Percentiles rank a stretch among this genome's conserved stretches.
Evolutionary conservation across 2,113 vertebrate genomes (phyloP).

Genomic region (Stegastes partitus): DNA sequence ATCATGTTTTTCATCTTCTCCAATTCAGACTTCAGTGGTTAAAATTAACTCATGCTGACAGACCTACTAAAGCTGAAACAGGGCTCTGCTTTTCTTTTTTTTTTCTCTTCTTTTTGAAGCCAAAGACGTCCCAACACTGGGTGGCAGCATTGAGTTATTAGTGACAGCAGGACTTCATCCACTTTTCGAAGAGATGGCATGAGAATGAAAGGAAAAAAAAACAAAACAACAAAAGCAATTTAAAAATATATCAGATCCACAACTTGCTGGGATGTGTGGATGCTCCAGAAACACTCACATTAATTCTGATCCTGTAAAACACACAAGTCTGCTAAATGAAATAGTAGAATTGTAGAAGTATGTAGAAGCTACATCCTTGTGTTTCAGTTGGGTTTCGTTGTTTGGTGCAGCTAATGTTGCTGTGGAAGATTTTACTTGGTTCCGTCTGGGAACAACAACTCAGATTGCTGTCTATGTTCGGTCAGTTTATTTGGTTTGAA

Average conservation of each 20-base stretch:
- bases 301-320: neutral
- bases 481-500: neutral
- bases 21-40: constrained; percentile 20
- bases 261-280: neutral
- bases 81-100: neutral
- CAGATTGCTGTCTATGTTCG: neutral
- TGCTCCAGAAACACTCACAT: neutral
- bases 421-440: neutral
- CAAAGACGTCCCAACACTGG: constrained; percentile 58
- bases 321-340: too few relatives aligned
- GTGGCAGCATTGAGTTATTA: constrained; percentile 83
- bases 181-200: neutral
- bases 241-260: constrained; percentile 5
- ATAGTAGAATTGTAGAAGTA: too few relatives aligned
- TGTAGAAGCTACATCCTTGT: neutral
- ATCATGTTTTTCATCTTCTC: neutral
- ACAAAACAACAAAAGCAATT: constrained; percentile 34
- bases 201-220: constrained; percentile 23
- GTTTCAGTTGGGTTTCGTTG: neutral
- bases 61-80: neutral
- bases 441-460: neutral
- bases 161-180: constrained; percentile 25
- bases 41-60: constrained; percentile 26
- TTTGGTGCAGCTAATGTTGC: neutral
- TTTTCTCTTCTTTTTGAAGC: neutral